Evolutionary conservation across 2,888 invertebrate genomes (phyloP).

Genomic region (Torymus tubicola): DNA sequence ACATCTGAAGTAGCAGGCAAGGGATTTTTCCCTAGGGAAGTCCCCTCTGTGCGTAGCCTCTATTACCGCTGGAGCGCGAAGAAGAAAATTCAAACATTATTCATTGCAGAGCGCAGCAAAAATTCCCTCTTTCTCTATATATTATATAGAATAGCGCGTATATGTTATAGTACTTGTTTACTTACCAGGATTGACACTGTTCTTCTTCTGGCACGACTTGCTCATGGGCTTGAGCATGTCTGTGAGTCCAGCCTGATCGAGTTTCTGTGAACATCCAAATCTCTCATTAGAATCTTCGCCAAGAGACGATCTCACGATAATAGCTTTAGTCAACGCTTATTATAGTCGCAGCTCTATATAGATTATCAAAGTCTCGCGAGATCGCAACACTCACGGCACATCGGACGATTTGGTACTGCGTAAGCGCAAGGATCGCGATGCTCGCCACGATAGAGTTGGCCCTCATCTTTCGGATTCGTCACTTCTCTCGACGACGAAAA

Average conservation of each 20-base stretch:
- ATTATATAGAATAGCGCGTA: background rate
- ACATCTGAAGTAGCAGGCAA: slow-evolving; percentile 56
- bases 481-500: background rate
- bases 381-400: slow-evolving; percentile 28
- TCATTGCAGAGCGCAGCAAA: background rate
- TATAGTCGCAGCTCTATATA: background rate
- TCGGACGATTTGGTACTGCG: background rate
- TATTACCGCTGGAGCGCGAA: slow-evolving; percentile 19
- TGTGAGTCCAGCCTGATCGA: slow-evolving; percentile 22
- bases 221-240: slow-evolving; percentile 42
- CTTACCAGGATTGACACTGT: slow-evolving; percentile 39
- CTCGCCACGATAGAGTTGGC: background rate
- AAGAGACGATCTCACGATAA: background rate
- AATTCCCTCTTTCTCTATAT: background rate
- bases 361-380: background rate
- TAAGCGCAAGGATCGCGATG: background rate
- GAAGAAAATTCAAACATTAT: slow-evolving; percentile 2
- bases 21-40: slow-evolving; percentile 27
- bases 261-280: slow-evolving; percentile 13
- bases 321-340: too few relatives aligned
- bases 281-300: background rate
- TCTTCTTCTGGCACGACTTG: slow-evolving; percentile 48
- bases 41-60: slow-evolving; percentile 17
- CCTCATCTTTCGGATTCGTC: slow-evolving; percentile 21
- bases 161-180: background rate